Evolutionary conservation across 1,140 invertebrate genomes (phyloP), one percentile per base, ranked within the genome.

Genomic region (Phymorhynchus buccinoides): DNA sequence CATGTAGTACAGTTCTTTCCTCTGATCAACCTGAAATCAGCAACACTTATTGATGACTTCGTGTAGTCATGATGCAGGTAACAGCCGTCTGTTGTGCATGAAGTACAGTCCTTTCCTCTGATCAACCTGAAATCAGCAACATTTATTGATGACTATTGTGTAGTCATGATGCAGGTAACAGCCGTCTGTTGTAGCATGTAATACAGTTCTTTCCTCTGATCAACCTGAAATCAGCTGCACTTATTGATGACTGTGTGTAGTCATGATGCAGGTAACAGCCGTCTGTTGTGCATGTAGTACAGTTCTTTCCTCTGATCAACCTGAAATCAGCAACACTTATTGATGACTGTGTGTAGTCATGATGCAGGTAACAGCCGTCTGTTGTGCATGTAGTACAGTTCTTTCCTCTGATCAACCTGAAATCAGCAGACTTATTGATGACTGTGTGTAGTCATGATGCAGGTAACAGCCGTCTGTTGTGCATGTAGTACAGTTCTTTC

Each of bases 241-340:
- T n/a, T n/a, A n/a, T n/a, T n/a, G n/a, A n/a, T 89, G 87, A 42
- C 87, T 90, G n/a, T 86, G 85, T 80, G 44, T 41, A 52, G 66
- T 56, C 78, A 84, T 86, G 83, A 6, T 80, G 32, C 1, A 35
- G 68, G 35, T 12, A 14, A 37, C 32, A 37, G 18, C 68, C 18
- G 7, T 35, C 68, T 35, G 68, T 32, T 35, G 35, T 37, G 7
- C 3, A 71, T 12, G 22, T 7, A n/a, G n/a, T n/a, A n/a, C n/a
- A n/a, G n/a, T 62, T 16, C 14, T 27, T 6, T 27, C 56, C 22
- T 62, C 22, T 27, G 22, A 27, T 62, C 56, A 62, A 27, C 22
- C 56, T 62, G 56, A 62, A 62, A 62, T 62, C 56, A 27, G 22
- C 56, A 1, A 62, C 48, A 2, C 12, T 52, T n/a, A n/a, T n/a